These are phyloP conservation scores for Kobus ellipsiprymnus DNA, from an alignment of 2,113 vertebrate species.

Conservation along the genomic window DNA sequence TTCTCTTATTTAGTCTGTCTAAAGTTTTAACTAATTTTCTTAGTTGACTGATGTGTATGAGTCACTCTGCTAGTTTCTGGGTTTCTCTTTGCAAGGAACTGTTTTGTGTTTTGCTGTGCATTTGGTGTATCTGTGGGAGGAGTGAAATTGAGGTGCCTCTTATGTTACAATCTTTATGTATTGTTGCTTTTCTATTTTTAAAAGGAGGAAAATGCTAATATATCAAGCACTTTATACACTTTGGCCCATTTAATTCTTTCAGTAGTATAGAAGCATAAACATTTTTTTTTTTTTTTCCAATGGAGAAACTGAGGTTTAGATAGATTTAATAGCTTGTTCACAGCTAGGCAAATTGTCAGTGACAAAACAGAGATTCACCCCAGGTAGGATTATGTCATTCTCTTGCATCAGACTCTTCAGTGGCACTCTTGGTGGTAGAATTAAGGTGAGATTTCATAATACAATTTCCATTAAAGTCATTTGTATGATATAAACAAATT, in stretches of 20 bases:
- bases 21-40: background rate
- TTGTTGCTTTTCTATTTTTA: background rate
- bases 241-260: background rate
- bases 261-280: background rate
- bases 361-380: background rate
- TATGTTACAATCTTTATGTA: background rate
- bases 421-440: too few relatives aligned
- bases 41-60: background rate
- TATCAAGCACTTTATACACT: background rate
- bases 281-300: background rate
- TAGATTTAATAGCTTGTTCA: background rate
- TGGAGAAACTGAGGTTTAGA: background rate
- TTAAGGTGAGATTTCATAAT: background rate
- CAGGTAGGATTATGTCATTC: background rate
- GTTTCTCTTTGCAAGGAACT: background rate
- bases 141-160: background rate
- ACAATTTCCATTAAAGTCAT: background rate
- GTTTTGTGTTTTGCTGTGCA: background rate
- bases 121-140: background rate
- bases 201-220: background rate
- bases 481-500: background rate
- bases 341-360: background rate
- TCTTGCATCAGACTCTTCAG: background rate
- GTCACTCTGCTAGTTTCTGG: background rate
- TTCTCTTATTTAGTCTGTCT: background rate